Base-by-base conservation (phyloP, 2,113 vertebrate genomes). In the Mixornis gularis region DNA sequence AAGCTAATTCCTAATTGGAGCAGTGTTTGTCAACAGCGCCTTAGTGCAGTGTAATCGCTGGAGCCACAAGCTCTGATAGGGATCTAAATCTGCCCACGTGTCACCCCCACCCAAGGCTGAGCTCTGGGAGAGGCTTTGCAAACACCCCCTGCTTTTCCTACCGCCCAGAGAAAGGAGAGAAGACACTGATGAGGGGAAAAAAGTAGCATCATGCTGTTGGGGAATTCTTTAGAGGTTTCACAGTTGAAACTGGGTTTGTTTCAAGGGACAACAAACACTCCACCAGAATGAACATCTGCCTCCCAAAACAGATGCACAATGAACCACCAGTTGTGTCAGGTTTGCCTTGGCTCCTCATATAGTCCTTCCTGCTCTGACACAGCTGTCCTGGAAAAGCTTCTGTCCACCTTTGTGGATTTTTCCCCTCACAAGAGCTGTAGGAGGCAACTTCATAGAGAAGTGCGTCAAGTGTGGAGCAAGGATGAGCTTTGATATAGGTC, bases 1-100 rank as follows among this genome's bases (percentile, higher is more conserved):
- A 92, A 95, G 93, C 60, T 97, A 96, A 97, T 97, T 98, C 97
- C 96, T 98, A 97, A 97, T 97, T 97, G 97, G 89, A 85, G 93
- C 96, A 97, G 87, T 97, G 97, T 98, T 98, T 98, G 97, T 97
- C 96, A 96, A 97, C 94, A 87, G 94, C 94, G 93, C 90, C 94
- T 87, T 97, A 97, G 95, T 96, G 90, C 96, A 85, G 91, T 88
- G 94, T 97, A 97, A 97, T 98, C 74, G 1, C 95, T 86, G 81
- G 82, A 96, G 96, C 92, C 97, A 96, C 95, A 90, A 97, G 87
- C 96, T 95, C 73, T 13, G 96, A 97, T 96, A 97, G 82, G 89
- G 95, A 98, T 97, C 97, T 97, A 96, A 96, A 98, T 97, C 97
- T 78, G 90, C 90, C 90, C 20, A 44, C 12, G 10, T n/a, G 71